Percentiles rank a stretch among this genome's conserved stretches.
phyloP scores from a whole-genome alignment of 2,113 vertebrate genomes.

The Psittacus erithacus region DNA sequence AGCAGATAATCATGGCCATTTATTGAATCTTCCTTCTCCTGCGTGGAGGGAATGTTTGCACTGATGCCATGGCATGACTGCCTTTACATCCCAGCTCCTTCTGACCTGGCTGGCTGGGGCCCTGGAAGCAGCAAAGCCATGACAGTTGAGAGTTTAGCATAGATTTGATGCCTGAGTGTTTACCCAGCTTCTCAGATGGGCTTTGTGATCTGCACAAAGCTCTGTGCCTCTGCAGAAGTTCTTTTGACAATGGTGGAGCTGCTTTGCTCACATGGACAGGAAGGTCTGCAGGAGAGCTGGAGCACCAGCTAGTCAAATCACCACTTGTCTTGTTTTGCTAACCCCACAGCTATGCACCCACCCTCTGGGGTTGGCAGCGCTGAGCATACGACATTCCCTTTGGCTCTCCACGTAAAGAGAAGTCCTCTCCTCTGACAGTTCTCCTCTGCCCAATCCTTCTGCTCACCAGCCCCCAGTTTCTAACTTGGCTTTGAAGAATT shows the following conservation, averaged over 20 bases:
- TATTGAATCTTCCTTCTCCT: slow-evolving; percentile 37
- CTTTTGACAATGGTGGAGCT: background rate
- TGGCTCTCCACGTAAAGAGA: background rate
- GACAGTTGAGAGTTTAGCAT: background rate
- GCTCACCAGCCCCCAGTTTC: background rate
- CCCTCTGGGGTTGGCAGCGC: background rate
- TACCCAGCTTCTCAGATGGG: background rate
- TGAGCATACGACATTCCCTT: rapidly evolving
- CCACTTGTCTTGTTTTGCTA: background rate
- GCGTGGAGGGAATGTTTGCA: background rate
- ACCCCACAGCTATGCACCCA: too few species aligned
- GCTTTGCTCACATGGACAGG: rapidly evolving
- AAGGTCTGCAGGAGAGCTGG: background rate
- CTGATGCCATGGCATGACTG: background rate
- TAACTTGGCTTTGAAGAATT: rapidly evolving
- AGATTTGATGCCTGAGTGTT: background rate
- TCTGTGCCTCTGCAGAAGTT: background rate
- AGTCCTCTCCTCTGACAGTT: background rate
- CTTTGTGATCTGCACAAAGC: background rate
- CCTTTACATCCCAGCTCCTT: background rate
- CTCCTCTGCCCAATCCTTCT: background rate
- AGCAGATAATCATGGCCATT: slow-evolving; percentile 27
- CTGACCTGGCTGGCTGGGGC: rapidly evolving
- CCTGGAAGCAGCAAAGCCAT: background rate
- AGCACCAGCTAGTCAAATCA: background rate